These are phyloP conservation scores for Meta bourneti DNA, from an alignment of 2,888 invertebrate species.

Conservation along the genomic window DNA sequence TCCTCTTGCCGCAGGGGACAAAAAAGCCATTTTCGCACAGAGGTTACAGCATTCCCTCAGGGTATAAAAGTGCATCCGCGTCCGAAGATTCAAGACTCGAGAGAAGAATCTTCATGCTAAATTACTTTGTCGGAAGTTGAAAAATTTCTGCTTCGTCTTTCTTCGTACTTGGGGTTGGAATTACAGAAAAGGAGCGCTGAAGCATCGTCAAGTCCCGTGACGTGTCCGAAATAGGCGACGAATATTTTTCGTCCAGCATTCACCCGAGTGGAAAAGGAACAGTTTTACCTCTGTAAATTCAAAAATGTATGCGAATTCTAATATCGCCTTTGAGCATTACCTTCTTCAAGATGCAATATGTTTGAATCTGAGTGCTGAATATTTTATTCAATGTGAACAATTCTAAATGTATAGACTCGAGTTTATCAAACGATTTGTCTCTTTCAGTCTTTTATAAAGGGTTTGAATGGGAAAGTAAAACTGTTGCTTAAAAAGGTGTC, in stretches of 20 bases:
- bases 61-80: slow-evolving; percentile 5
- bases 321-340: background rate
- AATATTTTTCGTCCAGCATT: background rate
- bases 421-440: background rate
- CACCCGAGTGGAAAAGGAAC: background rate
- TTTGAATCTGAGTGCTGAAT: background rate
- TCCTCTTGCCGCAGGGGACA: background rate
- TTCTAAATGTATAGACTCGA: background rate
- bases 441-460: background rate
- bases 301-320: background rate
- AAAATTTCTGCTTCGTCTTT: slow-evolving; percentile 17
- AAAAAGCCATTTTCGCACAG: background rate
- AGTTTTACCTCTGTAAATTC: background rate
- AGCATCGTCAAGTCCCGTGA: background rate
- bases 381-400: background rate
- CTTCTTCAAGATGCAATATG: background rate
- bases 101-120: slow-evolving; percentile 23
- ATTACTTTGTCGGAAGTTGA: slow-evolving; percentile 9
- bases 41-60: background rate
- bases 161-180: background rate
- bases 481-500: background rate
- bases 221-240: background rate
- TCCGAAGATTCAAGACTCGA: background rate
- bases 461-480: background rate
- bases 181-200: background rate